phyloP scores from a whole-genome alignment of 2,113 vertebrate species.

The Istiophorus platypterus region DNA sequence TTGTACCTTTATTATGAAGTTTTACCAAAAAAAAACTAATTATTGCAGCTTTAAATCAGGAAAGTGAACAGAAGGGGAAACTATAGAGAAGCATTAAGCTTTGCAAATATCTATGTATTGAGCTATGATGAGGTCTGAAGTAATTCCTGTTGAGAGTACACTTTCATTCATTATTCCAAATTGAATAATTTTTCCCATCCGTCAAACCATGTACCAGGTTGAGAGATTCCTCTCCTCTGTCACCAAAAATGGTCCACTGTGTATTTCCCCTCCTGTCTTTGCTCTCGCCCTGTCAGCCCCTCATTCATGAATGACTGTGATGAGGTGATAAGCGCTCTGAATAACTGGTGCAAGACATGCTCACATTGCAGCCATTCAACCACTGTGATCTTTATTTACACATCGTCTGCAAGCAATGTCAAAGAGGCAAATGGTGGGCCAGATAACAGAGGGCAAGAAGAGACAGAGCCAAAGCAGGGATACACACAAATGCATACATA shows the following conservation, averaged over 20 bases:
- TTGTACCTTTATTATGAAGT: background rate
- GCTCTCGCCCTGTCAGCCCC: conserved; percentile 17
- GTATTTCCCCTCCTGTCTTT: background rate
- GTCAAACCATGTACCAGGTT: background rate
- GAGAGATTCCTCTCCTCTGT: background rate
- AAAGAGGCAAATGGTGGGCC: conserved; percentile 54
- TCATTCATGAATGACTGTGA: conserved; percentile 47
- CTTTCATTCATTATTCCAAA: background rate
- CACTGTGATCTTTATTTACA: conserved; percentile 64
- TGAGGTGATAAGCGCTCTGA: conserved; percentile 55
- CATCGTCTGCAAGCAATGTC: conserved; percentile 37
- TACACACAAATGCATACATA: background rate
- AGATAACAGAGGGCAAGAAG: conserved; percentile 56
- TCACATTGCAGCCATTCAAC: conserved; percentile 46
- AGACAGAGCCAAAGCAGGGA: conserved; percentile 4
- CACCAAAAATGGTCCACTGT: background rate
- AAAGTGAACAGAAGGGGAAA: background rate
- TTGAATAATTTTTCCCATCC: background rate
- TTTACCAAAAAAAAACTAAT: background rate
- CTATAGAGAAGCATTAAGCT: background rate
- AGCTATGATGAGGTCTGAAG: background rate
- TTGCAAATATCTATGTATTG: background rate
- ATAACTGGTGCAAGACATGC: conserved; percentile 35
- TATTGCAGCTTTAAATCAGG: background rate
- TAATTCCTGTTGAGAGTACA: background rate